A percentile compares a stretch with the other conserved stretches of the same genome.
Evolutionary conservation across 2,113 vertebrate genomes (phyloP).

Genomic region (Urocolius indicus): DNA sequence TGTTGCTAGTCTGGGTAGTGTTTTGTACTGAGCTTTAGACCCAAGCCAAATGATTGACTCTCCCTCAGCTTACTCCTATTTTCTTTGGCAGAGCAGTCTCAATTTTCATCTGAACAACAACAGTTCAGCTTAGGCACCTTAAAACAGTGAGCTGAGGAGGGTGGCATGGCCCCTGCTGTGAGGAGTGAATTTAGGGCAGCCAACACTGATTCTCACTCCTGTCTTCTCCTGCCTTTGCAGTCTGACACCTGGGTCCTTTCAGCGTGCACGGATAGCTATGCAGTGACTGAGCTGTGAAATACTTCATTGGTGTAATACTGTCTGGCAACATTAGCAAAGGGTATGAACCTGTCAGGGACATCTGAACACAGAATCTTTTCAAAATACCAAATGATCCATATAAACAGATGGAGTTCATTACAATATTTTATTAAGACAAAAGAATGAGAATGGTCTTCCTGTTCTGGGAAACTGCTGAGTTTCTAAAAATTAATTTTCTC

Average conservation of each 20-base stretch:
- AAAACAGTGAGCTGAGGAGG: not conserved
- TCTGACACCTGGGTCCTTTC: not conserved
- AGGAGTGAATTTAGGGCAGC: not conserved
- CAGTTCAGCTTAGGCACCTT: not conserved
- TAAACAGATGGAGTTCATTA: not conserved
- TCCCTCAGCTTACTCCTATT: not conserved
- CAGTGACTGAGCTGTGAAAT: not conserved
- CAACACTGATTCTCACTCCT: not conserved
- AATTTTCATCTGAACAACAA: not conserved
- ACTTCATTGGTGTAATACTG: not conserved
- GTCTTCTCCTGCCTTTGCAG: not conserved
- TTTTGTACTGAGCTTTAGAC: not conserved
- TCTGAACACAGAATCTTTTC: not conserved
- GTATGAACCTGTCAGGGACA: not conserved
- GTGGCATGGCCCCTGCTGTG: not conserved
- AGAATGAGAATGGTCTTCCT: not conserved
- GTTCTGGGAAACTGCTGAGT: not conserved
- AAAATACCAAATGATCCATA: not conserved
- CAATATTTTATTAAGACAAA: not conserved
- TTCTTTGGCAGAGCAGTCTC: not conserved
- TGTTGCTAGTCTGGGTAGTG: not conserved
- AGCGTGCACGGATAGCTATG: accelerated
- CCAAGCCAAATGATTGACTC: not conserved
- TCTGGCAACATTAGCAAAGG: not conserved
- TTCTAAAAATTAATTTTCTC: not conserved